Evolutionary conservation across 2,888 invertebrate species (phyloP).

Genomic region (Clistopyga incitator): DNA sequence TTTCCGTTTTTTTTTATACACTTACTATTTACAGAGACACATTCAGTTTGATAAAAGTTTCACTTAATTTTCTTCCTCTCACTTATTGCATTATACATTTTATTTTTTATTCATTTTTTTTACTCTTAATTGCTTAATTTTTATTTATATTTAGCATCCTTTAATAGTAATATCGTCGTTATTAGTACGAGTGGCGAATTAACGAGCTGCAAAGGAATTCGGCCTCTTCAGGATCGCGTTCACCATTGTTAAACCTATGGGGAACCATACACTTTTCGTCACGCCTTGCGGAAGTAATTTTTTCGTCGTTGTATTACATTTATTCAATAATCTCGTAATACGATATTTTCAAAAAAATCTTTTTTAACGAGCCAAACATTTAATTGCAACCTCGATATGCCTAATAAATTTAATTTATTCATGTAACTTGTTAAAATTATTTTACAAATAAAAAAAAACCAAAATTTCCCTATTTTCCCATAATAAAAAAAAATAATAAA

Average conservation of each 20-base stretch:
- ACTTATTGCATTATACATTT: constrained; percentile 33
- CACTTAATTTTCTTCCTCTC: constrained; percentile 27
- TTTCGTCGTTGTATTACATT: background rate
- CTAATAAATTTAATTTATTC: background rate
- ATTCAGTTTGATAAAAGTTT: constrained; percentile 34
- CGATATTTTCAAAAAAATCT: background rate
- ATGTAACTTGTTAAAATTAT: background rate
- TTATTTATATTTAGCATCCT: constrained; percentile 18
- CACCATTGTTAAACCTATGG: background rate
- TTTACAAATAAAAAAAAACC: too few species aligned
- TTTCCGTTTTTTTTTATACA: too few species aligned
- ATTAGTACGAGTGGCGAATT: background rate
- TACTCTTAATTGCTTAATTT: constrained; percentile 19
- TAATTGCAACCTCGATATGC: background rate
- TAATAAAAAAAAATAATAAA: too few species aligned
- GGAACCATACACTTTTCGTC: background rate
- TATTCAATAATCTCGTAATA: background rate
- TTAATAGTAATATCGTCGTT: constrained; percentile 9
- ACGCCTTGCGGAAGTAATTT: background rate
- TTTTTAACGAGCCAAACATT: background rate
- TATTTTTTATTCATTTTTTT: too few species aligned
- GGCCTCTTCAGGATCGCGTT: background rate
- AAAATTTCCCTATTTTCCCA: too few species aligned
- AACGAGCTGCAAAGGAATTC: background rate
- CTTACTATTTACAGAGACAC: constrained; percentile 35